A percentile compares a stretch with the other conserved stretches of the same genome.
phyloP scores from a whole-genome alignment of 2,797 vertebrate genomes.

The Lemur catta region DNA sequence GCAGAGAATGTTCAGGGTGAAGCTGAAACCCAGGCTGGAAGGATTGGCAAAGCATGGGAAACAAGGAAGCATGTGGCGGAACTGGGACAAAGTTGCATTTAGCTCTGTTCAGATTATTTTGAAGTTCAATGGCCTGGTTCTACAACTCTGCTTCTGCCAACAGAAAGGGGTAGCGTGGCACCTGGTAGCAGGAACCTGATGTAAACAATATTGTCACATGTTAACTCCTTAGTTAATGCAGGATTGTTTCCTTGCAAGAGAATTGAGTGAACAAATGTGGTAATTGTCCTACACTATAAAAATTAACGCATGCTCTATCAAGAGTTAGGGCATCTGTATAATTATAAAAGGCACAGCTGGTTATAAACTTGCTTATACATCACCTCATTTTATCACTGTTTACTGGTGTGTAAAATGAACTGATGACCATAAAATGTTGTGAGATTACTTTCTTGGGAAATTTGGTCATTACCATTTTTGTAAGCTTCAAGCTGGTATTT shows the following conservation, averaged over 20 bases:
- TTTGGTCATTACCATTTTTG: slow-evolving; percentile 58
- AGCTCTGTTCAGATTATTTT: not conserved
- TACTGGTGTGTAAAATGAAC: slow-evolving; percentile 47
- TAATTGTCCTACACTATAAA: not conserved
- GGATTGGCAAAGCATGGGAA: not conserved
- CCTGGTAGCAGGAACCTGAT: not conserved
- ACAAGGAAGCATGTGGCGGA: not conserved
- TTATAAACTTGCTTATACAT: slow-evolving; percentile 31
- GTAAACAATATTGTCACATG: not conserved
- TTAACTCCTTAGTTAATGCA: not conserved
- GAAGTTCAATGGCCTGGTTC: not conserved
- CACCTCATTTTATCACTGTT: slow-evolving; percentile 68
- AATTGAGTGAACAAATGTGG: not conserved
- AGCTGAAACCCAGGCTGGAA: not conserved
- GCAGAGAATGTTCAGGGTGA: not conserved
- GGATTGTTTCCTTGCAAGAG: not conserved
- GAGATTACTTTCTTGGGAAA: slow-evolving; percentile 54
- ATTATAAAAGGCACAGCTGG: not conserved
- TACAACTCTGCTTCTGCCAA: not conserved
- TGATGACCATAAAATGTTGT: slow-evolving; percentile 58
- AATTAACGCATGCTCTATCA: not conserved
- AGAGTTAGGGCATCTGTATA: slow-evolving; percentile 1
- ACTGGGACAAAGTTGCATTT: not conserved
- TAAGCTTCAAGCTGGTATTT: slow-evolving; percentile 61
- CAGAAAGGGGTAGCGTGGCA: not conserved